A percentile compares a stretch with the other conserved stretches of the same genome.
These are phyloP conservation scores for Creontiades dilutus DNA, from an alignment of 2,888 invertebrate genomes.

Conservation along the genomic window DNA sequence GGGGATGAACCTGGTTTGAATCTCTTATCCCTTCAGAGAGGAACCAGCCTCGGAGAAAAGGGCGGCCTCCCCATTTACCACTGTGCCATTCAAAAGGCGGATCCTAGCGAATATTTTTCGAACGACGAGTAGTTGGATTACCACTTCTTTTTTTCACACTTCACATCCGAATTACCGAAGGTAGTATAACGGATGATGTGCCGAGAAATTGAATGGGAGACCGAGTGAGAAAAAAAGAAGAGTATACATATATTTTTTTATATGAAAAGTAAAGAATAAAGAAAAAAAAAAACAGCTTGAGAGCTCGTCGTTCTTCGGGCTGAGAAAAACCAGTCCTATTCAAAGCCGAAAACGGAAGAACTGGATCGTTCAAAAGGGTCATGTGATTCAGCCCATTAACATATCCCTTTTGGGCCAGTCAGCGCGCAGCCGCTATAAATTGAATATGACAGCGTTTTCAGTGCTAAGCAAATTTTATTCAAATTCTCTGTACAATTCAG, in stretches of 20 bases:
- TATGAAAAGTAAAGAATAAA: not conserved
- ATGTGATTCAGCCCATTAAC: not conserved
- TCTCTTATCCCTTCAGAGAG: not conserved
- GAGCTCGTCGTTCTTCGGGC: not conserved
- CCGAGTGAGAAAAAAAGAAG: not conserved
- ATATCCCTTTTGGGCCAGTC: conserved; percentile 34
- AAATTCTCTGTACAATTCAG: too few relatives aligned
- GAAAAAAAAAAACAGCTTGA: not conserved
- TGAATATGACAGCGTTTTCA: not conserved
- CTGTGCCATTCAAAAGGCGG: not conserved
- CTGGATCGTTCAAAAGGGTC: conserved; percentile 39
- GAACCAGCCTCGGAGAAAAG: not conserved
- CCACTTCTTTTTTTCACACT: not conserved
- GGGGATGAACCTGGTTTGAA: conserved; percentile 12
- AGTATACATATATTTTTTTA: not conserved
- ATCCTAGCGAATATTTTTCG: conserved; percentile 37
- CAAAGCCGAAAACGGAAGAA: conserved; percentile 40
- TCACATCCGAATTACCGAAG: conserved; percentile 22
- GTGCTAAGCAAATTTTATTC: not conserved
- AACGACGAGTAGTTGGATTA: conserved; percentile 7
- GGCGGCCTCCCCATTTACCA: not conserved
- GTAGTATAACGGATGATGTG: conserved; percentile 48
- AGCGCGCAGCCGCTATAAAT: not conserved
- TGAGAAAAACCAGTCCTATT: conserved; percentile 49
- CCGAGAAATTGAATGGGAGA: not conserved